These are phyloP conservation scores for Lanius collurio DNA, from an alignment of 2,113 vertebrate species.

Conservation along the genomic window DNA sequence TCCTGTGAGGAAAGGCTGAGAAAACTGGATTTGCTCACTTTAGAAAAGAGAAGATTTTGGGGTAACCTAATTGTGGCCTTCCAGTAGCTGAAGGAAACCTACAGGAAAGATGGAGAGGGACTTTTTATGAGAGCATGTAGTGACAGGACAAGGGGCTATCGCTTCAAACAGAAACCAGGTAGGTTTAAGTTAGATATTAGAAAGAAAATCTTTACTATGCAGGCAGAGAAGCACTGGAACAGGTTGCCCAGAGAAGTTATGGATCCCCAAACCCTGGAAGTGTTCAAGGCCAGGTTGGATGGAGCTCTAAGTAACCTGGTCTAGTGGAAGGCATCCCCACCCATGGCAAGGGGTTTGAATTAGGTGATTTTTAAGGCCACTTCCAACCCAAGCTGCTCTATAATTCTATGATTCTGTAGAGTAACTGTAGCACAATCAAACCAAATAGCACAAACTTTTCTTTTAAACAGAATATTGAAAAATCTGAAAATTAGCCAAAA, in stretches of 20 bases:
- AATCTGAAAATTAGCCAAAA: background rate
- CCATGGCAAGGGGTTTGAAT: accelerated
- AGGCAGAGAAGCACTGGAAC: background rate
- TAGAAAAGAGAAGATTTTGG: background rate
- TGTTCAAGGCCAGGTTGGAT: background rate
- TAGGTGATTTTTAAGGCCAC: background rate
- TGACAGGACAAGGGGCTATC: background rate
- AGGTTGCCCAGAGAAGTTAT: background rate
- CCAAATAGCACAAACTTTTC: background rate
- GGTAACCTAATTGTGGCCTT: background rate
- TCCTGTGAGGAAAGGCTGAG: background rate
- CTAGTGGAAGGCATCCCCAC: background rate
- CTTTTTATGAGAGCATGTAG: background rate
- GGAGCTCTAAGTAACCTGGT: background rate
- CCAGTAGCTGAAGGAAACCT: background rate
- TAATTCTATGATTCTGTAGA: background rate
- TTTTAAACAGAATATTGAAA: background rate
- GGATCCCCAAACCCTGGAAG: background rate
- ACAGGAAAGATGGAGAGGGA: background rate
- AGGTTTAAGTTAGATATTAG: background rate
- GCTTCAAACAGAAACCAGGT: background rate
- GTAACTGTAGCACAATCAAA: background rate
- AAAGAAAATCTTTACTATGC: background rate
- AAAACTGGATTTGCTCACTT: background rate
- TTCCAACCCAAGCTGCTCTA: background rate